Conservation (phyloP, 2,797 vertebrate species). For the Artibeus jamaicensis region DNA sequence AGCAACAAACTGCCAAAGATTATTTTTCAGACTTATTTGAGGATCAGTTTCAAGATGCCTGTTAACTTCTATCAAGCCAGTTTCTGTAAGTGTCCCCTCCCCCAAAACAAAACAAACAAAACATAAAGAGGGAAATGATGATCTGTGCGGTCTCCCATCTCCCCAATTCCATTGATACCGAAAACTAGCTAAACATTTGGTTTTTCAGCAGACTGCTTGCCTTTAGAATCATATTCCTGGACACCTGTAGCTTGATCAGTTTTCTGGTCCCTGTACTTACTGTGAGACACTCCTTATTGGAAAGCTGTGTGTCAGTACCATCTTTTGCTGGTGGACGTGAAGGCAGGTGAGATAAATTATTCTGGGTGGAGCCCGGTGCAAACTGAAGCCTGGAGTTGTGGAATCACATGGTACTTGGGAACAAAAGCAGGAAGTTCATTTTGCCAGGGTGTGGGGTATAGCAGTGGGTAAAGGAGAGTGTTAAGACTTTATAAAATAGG, state of each 20-base stretch:
- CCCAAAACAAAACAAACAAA: too few species aligned
- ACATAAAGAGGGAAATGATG: not conserved
- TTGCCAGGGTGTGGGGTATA: not conserved
- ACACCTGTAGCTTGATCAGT: not conserved
- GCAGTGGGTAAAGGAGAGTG: not conserved
- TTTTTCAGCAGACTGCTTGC: not conserved
- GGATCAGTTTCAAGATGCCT: not conserved
- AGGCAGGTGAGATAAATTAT: not conserved
- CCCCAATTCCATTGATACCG: not conserved
- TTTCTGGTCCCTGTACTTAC: not conserved
- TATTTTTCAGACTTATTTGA: not conserved
- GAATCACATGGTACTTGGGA: not conserved
- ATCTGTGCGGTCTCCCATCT: not conserved
- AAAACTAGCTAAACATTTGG: not conserved
- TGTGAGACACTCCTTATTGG: not conserved
- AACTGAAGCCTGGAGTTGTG: not conserved
- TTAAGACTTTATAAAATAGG: not conserved
- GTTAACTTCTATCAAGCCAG: not conserved
- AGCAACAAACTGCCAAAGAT: not conserved
- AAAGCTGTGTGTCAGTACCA: not conserved
- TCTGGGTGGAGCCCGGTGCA: not conserved
- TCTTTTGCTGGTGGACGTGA: not conserved
- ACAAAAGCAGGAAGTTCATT: not conserved
- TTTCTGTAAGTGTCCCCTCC: not conserved
- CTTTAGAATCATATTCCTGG: not conserved